Conservation (phyloP, 2,113 vertebrate species). For the Notothenia coriiceps region DNA sequence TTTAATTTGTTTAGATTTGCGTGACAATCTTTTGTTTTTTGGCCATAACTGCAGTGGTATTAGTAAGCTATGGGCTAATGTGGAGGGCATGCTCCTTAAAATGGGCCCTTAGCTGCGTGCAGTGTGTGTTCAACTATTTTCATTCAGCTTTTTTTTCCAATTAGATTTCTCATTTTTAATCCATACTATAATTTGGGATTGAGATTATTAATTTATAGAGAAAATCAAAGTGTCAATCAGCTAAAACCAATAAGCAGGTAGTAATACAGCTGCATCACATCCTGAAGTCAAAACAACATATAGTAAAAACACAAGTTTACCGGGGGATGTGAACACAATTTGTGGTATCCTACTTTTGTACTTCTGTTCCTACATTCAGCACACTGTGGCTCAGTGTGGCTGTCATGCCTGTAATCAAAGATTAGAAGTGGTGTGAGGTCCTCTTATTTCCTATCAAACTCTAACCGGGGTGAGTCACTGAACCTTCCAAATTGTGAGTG, state of each 20-base stretch:
- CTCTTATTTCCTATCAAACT: slow-evolving; percentile 17
- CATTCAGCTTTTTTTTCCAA: background rate
- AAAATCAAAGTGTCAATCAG: background rate
- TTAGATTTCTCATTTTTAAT: background rate
- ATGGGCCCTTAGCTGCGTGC: background rate
- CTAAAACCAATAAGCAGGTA: slow-evolving; percentile 13
- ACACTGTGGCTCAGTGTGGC: background rate
- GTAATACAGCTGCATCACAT: slow-evolving; percentile 7
- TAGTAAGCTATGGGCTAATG: background rate
- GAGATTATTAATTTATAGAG: background rate
- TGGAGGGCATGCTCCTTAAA: background rate
- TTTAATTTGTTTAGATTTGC: background rate
- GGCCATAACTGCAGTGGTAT: background rate
- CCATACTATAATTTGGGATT: background rate
- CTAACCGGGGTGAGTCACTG: slow-evolving; percentile 32
- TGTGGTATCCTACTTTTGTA: background rate
- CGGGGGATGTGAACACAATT: slow-evolving; percentile 4
- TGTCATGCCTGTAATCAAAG: slow-evolving; percentile 2
- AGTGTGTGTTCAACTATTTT: background rate
- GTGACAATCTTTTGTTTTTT: background rate
- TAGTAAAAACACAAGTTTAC: background rate
- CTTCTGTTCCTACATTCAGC: background rate
- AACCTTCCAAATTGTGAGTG: slow-evolving; percentile 28
- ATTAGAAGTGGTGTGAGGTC: slow-evolving; percentile 8
- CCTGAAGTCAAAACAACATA: background rate